phyloP scores from a whole-genome alignment of 92 coral and sea anemone species.

The Palythoa grandis region DNA sequence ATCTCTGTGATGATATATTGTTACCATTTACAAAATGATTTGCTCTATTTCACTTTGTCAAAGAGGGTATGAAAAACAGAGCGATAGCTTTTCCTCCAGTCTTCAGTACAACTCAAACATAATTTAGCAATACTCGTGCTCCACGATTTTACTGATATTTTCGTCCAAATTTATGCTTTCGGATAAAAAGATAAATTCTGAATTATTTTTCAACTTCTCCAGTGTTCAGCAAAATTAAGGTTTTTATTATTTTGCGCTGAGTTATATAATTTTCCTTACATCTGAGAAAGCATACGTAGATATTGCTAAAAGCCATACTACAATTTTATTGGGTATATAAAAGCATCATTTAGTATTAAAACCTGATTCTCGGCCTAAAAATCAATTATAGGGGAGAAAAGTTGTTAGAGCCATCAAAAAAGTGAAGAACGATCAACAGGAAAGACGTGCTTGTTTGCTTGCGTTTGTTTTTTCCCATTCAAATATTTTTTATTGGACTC shows the following conservation, averaged over 20 bases:
- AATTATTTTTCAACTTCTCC: background rate
- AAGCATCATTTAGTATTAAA: background rate
- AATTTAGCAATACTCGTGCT: background rate
- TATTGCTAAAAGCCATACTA: background rate
- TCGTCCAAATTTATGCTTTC: background rate
- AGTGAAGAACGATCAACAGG: background rate
- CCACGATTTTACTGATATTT: background rate
- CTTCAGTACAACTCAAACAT: background rate
- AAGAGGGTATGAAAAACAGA: background rate
- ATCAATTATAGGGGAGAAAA: no score
- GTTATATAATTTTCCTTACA: background rate
- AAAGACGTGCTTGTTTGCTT: background rate
- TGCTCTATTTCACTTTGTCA: background rate
- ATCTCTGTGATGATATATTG: background rate
- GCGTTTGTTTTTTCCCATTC: background rate
- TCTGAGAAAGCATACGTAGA: background rate
- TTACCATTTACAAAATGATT: background rate
- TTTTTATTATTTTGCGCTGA: background rate
- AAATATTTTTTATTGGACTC: background rate
- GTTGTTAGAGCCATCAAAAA: no score
- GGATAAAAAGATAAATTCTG: no score
- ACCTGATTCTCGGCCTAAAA: background rate
- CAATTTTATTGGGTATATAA: background rate
- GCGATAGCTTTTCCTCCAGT: background rate
- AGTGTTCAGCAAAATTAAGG: background rate